Conservation (phyloP, 2,113 vertebrate species). For the Fregata magnificens region DNA sequence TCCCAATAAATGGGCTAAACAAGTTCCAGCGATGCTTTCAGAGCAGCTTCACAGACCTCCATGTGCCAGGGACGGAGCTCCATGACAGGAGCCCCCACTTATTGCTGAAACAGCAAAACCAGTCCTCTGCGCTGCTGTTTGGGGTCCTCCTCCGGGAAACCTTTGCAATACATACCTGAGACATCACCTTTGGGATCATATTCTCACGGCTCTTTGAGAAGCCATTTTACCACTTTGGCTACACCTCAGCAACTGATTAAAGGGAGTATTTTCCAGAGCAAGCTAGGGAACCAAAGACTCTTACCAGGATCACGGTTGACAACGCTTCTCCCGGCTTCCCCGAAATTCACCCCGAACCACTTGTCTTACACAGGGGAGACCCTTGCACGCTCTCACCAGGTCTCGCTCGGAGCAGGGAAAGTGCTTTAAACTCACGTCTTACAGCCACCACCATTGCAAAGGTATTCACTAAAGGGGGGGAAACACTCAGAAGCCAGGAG, state of each 20-base stretch:
- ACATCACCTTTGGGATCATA: background rate
- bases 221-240: background rate
- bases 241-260: no score
- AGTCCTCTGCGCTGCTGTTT: background rate
- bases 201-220: background rate
- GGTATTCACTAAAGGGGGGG: no score
- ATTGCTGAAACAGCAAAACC: background rate
- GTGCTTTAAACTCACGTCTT: background rate
- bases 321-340: background rate
- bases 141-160: background rate
- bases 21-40: background rate
- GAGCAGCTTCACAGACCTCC: background rate
- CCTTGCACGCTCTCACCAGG: background rate
- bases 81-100: background rate
- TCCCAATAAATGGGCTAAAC: background rate
- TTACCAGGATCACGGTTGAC: background rate
- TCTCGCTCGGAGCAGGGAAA: background rate
- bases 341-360: background rate
- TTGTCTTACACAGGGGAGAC: background rate
- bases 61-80: fast-evolving
- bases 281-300: background rate
- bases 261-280: background rate
- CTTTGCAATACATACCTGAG: fast-evolving
- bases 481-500: background rate
- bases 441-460: background rate